Evolutionary conservation across 2,797 vertebrate genomes (phyloP), one percentile per base, ranked within the genome.

Genomic region (Sebastes umbrosus): DNA sequence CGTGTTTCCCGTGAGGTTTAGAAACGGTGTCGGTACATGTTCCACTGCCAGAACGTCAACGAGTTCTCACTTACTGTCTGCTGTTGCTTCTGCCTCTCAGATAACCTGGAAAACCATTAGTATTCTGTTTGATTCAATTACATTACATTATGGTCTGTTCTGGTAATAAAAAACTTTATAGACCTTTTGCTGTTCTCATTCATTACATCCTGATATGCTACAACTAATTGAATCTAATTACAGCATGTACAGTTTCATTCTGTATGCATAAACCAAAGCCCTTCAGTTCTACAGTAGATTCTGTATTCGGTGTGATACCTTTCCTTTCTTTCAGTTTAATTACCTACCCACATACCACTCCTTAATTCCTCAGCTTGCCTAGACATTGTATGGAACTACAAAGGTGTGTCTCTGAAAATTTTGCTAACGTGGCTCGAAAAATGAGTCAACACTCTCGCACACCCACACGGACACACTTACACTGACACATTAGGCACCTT

Each of bases 301-400:
- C 46, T 50, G 18, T 34, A 50, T 32, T 79, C 5, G 6, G 10
- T 50, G 8, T 18, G 16, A 52, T 70, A 65, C 58, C 43, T 84
- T 80, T 84, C 16, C 65, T 82, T 69, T 80, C 13, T 72, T 70
- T 27, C 34, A 5, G 69, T 84, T 71, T 66, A 88, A 89, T 88
- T 82, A 34, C 60, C 67, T 70, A 3, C 71, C 85, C 79, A 20
- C 63, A 77, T 54, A 76, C 92, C 94, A 83, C 95, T 88, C 95
- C 95, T 86, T 94, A 87, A 96, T 96, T 95, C 94, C 94, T 93
- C 54, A 79, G 87, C 94, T 87, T 95, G 95, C 91, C 95, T 84
- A 87, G 92, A 93, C 95, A 94, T 77, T 83, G 88, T 77, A 67
- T 75, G 46, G 57, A 78, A 43, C 72, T 79, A 79, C 64, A 88